Conservation (phyloP, 2,797 vertebrate genomes). For the Cossypha polioptera region DNA sequence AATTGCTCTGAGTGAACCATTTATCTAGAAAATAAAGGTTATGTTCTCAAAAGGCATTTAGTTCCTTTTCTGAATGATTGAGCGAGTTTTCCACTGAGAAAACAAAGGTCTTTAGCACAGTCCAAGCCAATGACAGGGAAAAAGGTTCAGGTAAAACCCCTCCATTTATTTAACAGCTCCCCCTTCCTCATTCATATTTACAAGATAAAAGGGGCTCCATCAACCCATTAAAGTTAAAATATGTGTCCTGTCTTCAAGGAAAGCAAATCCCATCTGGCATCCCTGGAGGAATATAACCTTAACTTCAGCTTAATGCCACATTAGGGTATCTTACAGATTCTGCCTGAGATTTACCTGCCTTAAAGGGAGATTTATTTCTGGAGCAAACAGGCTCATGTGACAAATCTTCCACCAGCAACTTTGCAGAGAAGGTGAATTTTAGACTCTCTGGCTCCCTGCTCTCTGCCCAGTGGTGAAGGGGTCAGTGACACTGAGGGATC, state of each 20-base stretch:
- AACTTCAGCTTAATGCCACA: slow-evolving; percentile 63
- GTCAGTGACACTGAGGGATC: accelerated
- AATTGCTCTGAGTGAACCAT: slow-evolving; percentile 67
- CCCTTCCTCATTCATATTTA: slow-evolving; percentile 60
- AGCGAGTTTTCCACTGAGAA: slow-evolving; percentile 51
- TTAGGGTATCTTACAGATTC: slow-evolving; percentile 58
- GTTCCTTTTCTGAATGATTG: slow-evolving; percentile 59
- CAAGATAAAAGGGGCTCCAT: slow-evolving; percentile 48
- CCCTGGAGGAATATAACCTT: slow-evolving; percentile 69
- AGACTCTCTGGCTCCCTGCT: not conserved
- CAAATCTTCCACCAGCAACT: slow-evolving; percentile 60
- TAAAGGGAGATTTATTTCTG: slow-evolving; percentile 49
- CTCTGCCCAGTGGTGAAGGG: not conserved
- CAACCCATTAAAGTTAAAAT: slow-evolving; percentile 48
- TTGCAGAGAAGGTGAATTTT: slow-evolving; percentile 25
- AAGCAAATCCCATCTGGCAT: slow-evolving; percentile 64
- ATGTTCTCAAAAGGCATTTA: slow-evolving; percentile 65
- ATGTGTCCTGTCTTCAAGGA: slow-evolving; percentile 50
- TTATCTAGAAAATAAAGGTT: slow-evolving; percentile 70
- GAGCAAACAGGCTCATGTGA: slow-evolving; percentile 57
- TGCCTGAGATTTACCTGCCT: slow-evolving; percentile 65
- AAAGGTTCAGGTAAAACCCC: slow-evolving; percentile 58
- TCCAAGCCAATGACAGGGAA: slow-evolving; percentile 27
- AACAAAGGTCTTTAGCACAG: slow-evolving; percentile 53
- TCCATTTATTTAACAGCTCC: slow-evolving; percentile 53